Percentiles rank a stretch among this genome's conserved stretches.
Conservation (phyloP, 2,113 vertebrate genomes). For the Siphamia tubifer region DNA sequence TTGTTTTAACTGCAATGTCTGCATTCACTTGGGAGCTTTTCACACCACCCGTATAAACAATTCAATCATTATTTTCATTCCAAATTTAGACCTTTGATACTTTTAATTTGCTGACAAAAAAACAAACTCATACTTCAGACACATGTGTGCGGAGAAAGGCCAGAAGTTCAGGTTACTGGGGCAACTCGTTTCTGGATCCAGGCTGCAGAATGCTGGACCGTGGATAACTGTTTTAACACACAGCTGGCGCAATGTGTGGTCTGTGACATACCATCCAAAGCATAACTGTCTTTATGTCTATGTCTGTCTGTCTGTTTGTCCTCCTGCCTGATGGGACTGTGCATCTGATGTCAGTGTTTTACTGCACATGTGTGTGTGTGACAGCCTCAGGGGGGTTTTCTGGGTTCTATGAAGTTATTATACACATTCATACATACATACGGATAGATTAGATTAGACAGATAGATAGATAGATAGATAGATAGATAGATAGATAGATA, state of each 20-base stretch:
- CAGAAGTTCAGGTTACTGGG: constrained; percentile 59
- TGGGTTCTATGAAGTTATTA: not conserved
- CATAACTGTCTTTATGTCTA: constrained; percentile 27
- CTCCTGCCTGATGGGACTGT: not conserved
- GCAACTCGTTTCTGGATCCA: constrained; percentile 64
- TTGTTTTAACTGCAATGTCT: not conserved
- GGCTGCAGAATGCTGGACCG: constrained; percentile 59
- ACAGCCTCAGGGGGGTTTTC: not conserved
- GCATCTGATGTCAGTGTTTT: constrained; percentile 12
- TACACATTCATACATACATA: too few species aligned
- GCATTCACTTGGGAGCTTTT: not conserved
- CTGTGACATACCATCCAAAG: constrained; percentile 67
- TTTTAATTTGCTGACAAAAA: not conserved
- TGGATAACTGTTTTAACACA: constrained; percentile 79
- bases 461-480: too few species aligned
- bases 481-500: too few species aligned
- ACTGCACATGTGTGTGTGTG: constrained; percentile 32
- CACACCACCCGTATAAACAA: not conserved
- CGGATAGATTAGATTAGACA: too few species aligned
- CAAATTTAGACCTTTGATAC: not conserved
- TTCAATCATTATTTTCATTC: not conserved
- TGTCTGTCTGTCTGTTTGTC: constrained; percentile 2
- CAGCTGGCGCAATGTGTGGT: constrained; percentile 80
- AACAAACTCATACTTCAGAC: not conserved
- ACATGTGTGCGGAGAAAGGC: constrained; percentile 6